Evolutionary conservation across 2,797 vertebrate species (phyloP), one percentile per base, ranked within the genome.

Genomic region (Spatula versicolor): DNA sequence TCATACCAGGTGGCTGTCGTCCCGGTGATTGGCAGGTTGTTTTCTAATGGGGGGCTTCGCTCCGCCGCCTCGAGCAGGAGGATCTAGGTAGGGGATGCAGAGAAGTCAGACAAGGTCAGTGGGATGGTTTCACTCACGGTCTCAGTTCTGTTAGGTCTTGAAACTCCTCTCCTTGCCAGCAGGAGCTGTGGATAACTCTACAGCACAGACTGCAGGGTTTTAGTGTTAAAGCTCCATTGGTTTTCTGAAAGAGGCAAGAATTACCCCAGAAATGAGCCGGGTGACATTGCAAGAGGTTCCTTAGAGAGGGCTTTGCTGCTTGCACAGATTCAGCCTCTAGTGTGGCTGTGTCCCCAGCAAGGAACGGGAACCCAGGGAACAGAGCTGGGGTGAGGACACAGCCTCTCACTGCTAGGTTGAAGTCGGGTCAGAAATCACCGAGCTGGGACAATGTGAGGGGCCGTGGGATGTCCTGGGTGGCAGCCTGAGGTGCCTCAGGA

Each of bases 11-110:
- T 88, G 2, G 97, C 96, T 0, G 97, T 97, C 2, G 96, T 97
- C 46, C 96, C 97, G 0, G 96, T 26, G 21, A 94, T 94, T 0
- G 98, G 98, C 73, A 98, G 96, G 90, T 97, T 97, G 54, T 98
- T 98, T 80, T 98, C 98, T 7, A 97, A 86, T 0, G 90, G 23
- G 0, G 80, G 83, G 33, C 93, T 95, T 41, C 86, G 91, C 72
- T 98, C 98, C 0, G 97, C 97, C 9, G 97, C 96, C 89, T 98
- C 97, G 0, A 98, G 95, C 73, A 98, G 96, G 43, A 98, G 96
- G 73, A 98, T 98, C 98, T 98, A 68, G 19, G 39, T 8, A 41
- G 16, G 55, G 30, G 4, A 78, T 15, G 56, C 3, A 9, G n/a
- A 14, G 18, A 86, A 63, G 55, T 64, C 56, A 92, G n/a, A 18